phyloP scores from a whole-genome alignment of 2,888 invertebrate species.

The Conistra vaccinii region DNA sequence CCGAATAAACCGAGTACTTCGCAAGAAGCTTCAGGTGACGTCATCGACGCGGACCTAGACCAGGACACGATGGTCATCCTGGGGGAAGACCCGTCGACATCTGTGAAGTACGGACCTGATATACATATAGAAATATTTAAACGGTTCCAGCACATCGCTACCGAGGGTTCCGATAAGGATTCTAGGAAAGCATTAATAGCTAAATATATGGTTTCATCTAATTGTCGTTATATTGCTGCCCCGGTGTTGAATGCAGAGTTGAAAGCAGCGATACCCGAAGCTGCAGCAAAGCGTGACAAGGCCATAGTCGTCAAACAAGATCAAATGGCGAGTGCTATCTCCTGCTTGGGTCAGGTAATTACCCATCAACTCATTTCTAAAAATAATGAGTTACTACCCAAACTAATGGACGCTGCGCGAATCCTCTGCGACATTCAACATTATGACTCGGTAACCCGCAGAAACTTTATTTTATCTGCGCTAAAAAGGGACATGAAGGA shows the following conservation, averaged over 20 bases:
- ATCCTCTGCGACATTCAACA: constrained; percentile 11
- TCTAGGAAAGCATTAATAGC: too few relatives aligned
- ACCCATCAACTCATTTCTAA: not conserved
- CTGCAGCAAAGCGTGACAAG: too few relatives aligned
- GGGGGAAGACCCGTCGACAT: too few relatives aligned
- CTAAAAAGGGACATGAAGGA: constrained; percentile 11
- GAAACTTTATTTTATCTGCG: constrained; percentile 13
- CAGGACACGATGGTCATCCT: not conserved
- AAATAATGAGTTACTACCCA: constrained; percentile 11
- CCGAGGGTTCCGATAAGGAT: constrained; percentile 4
- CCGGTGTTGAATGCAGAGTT: too few relatives aligned
- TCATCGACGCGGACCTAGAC: constrained; percentile 7
- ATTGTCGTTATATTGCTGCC: too few relatives aligned
- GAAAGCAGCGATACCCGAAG: too few relatives aligned
- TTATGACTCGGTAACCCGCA: constrained; percentile 9
- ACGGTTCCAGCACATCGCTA: constrained; percentile 10
- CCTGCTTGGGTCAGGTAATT: too few relatives aligned
- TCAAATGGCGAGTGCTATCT: too few relatives aligned
- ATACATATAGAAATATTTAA: not conserved
- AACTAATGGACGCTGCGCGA: constrained; percentile 12
- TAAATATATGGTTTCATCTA: too few relatives aligned
- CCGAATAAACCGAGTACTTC: too few relatives aligned
- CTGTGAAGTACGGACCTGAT: not conserved
- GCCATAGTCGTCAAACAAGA: too few relatives aligned
- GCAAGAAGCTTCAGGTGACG: too few relatives aligned